These are phyloP conservation scores for Neoniphon sammara DNA, from an alignment of 2,797 vertebrate genomes.

Conservation along the genomic window DNA sequence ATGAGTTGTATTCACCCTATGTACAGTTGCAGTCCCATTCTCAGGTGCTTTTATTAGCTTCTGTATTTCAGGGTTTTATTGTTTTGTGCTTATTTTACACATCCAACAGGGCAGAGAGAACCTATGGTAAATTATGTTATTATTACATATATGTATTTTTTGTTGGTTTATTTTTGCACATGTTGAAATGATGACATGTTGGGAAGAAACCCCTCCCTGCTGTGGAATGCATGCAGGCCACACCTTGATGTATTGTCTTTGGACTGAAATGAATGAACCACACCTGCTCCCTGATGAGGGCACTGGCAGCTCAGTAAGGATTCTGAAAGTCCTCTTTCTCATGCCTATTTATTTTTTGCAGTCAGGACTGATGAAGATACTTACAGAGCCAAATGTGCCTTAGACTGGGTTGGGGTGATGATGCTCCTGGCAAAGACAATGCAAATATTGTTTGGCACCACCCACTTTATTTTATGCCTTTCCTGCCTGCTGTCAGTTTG, in stretches of 20 bases:
- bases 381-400: not conserved
- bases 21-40: not conserved
- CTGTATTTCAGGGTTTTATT: not conserved
- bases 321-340: not conserved
- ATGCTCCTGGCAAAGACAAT: slow-evolving; percentile 46
- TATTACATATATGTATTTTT: not conserved
- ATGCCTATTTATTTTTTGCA: not conserved
- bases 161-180: slow-evolving; percentile 8
- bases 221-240: slow-evolving; percentile 30
- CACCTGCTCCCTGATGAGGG: not conserved
- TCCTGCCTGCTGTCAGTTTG: not conserved
- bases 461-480: not conserved
- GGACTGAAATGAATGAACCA: not conserved
- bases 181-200: not conserved
- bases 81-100: not conserved
- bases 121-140: not conserved
- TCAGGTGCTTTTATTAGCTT: slow-evolving; percentile 1
- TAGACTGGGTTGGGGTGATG: not conserved
- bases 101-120: not conserved
- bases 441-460: slow-evolving; percentile 40
- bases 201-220: not conserved
- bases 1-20: not conserved
- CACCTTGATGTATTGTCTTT: slow-evolving; percentile 7
- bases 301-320: not conserved
- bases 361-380: slow-evolving; percentile 38